These are phyloP conservation scores for Salvator merianae DNA, from an alignment of 2,113 vertebrate species.

Conservation along the genomic window DNA sequence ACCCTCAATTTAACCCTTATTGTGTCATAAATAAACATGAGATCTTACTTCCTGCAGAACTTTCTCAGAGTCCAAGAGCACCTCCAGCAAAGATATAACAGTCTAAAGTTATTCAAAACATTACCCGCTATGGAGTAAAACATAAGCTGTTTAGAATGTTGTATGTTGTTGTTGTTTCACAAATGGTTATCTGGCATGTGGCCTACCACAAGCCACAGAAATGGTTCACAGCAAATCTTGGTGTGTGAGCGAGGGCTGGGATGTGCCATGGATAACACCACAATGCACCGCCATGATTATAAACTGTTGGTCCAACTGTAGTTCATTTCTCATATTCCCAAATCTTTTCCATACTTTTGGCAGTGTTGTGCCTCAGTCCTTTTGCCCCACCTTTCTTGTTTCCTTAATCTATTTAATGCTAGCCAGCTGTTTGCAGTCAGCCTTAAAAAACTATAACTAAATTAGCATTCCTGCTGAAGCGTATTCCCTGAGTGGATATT, in stretches of 20 bases:
- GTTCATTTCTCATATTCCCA: constrained; percentile 50
- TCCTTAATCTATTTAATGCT: constrained; percentile 64
- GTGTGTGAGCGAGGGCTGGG: constrained; percentile 12
- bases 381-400: constrained; percentile 72
- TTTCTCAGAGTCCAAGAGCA: background rate
- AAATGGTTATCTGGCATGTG: constrained; percentile 13
- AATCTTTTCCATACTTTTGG: constrained; percentile 75
- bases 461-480: constrained; percentile 67
- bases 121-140: background rate
- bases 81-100: constrained; percentile 7
- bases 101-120: constrained; percentile 17
- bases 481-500: constrained; percentile 65
- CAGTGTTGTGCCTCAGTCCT: constrained; percentile 59
- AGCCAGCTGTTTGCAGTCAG: constrained; percentile 71
- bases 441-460: constrained; percentile 68
- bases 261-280: constrained; percentile 47
- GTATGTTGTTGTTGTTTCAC: constrained; percentile 39
- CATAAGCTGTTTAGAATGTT: constrained; percentile 6
- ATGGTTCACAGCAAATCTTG: constrained; percentile 29
- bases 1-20: constrained; percentile 6
- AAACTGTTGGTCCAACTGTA: constrained; percentile 44
- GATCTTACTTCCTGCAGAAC: background rate
- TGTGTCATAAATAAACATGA: constrained; percentile 16
- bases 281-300: background rate
- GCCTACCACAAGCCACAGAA: constrained; percentile 51